Conservation (phyloP, 1,140 invertebrate species). For the Popillia japonica region DNA sequence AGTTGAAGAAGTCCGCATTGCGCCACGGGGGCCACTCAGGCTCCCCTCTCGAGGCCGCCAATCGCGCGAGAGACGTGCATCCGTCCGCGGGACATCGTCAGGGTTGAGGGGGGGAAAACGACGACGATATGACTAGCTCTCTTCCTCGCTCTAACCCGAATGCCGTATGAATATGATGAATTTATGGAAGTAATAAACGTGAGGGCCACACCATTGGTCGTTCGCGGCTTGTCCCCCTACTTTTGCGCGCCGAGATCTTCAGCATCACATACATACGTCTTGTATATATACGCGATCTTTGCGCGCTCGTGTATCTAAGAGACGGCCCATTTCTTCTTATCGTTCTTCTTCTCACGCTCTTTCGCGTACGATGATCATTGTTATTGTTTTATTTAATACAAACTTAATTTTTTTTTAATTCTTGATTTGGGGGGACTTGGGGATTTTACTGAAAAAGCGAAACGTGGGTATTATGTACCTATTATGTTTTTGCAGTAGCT, state of each 20-base stretch:
- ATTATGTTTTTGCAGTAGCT: too few relatives aligned
- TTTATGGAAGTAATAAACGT: slow-evolving; percentile 69
- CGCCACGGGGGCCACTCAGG: slow-evolving; percentile 60
- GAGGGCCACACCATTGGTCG: slow-evolving; percentile 57
- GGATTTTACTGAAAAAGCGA: too few relatives aligned
- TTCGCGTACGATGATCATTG: background rate
- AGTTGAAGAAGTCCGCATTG: slow-evolving; percentile 57
- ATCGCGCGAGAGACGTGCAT: slow-evolving; percentile 59
- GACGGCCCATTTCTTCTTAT: background rate
- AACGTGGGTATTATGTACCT: too few relatives aligned
- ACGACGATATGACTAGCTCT: background rate
- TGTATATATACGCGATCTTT: background rate
- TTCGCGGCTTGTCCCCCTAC: slow-evolving; percentile 62
- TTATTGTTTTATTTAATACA: too few relatives aligned
- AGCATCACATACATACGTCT: background rate
- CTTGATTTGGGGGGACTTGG: too few relatives aligned
- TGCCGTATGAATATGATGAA: slow-evolving; percentile 62
- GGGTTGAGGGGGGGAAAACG: background rate
- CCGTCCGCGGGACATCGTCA: slow-evolving; percentile 3
- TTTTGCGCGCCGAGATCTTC: background rate
- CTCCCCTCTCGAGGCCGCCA: slow-evolving; percentile 54
- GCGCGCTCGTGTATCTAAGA: background rate
- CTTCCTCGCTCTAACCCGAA: background rate
- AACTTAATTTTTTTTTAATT: too few relatives aligned
- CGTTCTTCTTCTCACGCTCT: background rate